phyloP scores from a whole-genome alignment of 2,113 vertebrate species.

The Ploceus nigricollis region DNA sequence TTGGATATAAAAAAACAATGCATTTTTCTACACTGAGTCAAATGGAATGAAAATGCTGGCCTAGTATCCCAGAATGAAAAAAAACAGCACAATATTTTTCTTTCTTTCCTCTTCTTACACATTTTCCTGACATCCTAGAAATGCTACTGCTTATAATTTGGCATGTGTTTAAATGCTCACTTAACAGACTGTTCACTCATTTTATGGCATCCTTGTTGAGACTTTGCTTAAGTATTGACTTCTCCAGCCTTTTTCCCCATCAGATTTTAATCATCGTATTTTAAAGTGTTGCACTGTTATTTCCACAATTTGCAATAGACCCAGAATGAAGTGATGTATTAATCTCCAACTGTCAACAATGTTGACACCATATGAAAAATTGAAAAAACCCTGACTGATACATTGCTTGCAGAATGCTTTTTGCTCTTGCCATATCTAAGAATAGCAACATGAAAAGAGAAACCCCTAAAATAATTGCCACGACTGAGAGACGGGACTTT shows the following conservation, averaged over 20 bases:
- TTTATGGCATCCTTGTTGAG: background rate
- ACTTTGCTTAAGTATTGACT: background rate
- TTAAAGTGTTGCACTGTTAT: background rate
- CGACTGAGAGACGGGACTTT: background rate
- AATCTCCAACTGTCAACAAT: conserved; percentile 6
- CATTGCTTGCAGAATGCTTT: background rate
- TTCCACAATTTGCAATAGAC: background rate
- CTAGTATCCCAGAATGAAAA: background rate
- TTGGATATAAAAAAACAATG: background rate
- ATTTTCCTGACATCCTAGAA: background rate
- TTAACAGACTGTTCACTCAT: background rate
- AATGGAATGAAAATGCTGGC: background rate
- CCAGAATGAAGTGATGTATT: background rate
- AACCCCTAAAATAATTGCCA: background rate
- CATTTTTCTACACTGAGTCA: background rate
- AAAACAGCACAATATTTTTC: background rate
- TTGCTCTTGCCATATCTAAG: background rate
- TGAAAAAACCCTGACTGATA: background rate
- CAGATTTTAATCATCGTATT: background rate
- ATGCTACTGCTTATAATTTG: background rate
- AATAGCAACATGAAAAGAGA: background rate
- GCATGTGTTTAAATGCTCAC: background rate
- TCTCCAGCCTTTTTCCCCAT: background rate
- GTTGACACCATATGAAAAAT: conserved; percentile 28
- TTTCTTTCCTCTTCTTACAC: background rate